These are phyloP conservation scores for Poecilia latipinna DNA, from an alignment of 2,113 vertebrate species.

Conservation along the genomic window DNA sequence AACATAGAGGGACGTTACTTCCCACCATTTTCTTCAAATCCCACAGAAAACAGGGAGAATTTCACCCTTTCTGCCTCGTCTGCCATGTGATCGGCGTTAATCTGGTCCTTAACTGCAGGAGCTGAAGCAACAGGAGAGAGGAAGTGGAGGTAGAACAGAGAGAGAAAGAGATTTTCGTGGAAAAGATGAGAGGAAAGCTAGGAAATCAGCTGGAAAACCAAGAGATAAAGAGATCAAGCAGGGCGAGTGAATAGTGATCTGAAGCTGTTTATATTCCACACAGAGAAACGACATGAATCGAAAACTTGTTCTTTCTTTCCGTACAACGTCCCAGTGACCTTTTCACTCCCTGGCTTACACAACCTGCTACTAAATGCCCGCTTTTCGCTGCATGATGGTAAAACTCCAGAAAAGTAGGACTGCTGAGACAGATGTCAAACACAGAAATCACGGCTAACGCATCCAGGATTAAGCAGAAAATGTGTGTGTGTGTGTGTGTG, in stretches of 20 bases:
- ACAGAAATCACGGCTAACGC: neutral
- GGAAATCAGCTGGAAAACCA: neutral
- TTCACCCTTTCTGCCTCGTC: neutral
- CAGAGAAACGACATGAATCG: conserved; percentile 10
- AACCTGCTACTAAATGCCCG: conserved; percentile 9
- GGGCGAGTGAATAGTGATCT: neutral
- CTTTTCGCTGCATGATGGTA: neutral
- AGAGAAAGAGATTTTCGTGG: conserved; percentile 20
- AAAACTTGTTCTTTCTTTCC: conserved; percentile 1
- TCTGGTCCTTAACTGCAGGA: conserved; percentile 15
- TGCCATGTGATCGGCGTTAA: conserved; percentile 29
- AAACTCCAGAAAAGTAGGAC: conserved; percentile 33
- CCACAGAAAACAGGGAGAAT: neutral
- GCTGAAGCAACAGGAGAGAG: conserved; percentile 19
- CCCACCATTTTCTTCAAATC: conserved; percentile 7
- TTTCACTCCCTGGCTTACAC: conserved; percentile 35
- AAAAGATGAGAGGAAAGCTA: conserved; percentile 1
- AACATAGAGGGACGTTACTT: neutral
- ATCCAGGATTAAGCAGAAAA: conserved; percentile 30
- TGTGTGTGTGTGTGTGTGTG: conserved; percentile 14
- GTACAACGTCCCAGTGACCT: conserved; percentile 14
- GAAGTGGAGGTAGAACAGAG: conserved; percentile 11
- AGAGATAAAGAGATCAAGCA: conserved; percentile 19
- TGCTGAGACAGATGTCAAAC: conserved; percentile 41
- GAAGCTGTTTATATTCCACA: conserved; percentile 44